Base-by-base conservation (phyloP, 2,113 vertebrate genomes). In the Salvator merianae region DNA sequence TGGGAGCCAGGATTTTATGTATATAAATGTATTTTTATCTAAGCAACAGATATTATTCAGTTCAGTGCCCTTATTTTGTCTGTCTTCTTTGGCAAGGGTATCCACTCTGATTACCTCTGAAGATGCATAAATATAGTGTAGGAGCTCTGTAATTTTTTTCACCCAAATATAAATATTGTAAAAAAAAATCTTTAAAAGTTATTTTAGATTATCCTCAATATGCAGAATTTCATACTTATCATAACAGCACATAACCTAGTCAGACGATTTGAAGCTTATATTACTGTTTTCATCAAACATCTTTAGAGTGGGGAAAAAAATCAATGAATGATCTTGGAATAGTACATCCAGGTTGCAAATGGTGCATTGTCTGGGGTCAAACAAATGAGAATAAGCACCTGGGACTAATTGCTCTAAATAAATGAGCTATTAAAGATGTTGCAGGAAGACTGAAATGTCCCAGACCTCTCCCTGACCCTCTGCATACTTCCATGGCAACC, bases 401-500 rank as follows among this genome's bases (percentile, higher is more conserved):
- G 94, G 91, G 93, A 93, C 90, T 95, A 94, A 95, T 95, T 93
- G 92, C 88, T 24, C 86, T 86, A 92, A 93, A 94, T 94, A 95
- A 96, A 96, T 86, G 94, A 94, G 92, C 94, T 91, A 94, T 95
- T 94, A 95, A 92, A 69, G 88, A 77, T 81, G 50, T 92, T 90
- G 71, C 90, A 89, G 91, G 90, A 91, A 94, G 81, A 90, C 88
- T 47, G 83, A 91, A 87, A 8, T 83, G 83, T 38, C 88, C 62
- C 88, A 87, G 92, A 89, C 88, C 90, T 88, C 86, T 20, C 34
- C 9, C 50, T 71, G 92, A 84, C 87, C 88, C 86, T 16, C 91
- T 43, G 55, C 76, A 13, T 10, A 88, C 87, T 83, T 85, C 91
- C 89, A 87, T 89, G 91, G 91, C 84, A 93, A 92, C 93, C 63